Conservation (phyloP, 2,113 vertebrate genomes). For the Tapirus terrestris region DNA sequence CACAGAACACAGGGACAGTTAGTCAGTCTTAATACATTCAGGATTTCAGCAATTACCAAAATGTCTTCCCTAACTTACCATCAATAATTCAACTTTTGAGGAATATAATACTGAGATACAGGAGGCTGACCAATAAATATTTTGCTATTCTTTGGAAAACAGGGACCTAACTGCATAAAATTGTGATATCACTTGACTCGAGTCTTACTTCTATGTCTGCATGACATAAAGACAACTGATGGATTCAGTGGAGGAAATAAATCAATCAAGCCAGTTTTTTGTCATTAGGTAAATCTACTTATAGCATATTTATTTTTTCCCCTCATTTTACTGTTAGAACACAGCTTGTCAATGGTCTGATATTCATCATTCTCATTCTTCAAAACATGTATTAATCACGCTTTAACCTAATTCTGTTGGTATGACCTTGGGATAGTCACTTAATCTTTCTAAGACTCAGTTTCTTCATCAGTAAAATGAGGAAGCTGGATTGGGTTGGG, state of each 20-base stretch:
- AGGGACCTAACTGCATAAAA: slow-evolving; percentile 12
- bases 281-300: background rate
- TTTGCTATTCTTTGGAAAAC: slow-evolving; percentile 27
- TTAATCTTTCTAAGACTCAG: background rate
- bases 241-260: background rate
- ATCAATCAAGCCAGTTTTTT: background rate
- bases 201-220: slow-evolving; percentile 14
- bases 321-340: slow-evolving; percentile 23
- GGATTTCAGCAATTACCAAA: slow-evolving; percentile 72
- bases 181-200: background rate
- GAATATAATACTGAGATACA: slow-evolving; percentile 59
- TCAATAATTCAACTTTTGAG: slow-evolving; percentile 73
- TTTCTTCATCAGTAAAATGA: slow-evolving; percentile 21
- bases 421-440: background rate
- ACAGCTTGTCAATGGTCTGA: background rate
- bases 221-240: background rate
- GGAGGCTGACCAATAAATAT: slow-evolving; percentile 42
- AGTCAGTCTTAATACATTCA: slow-evolving; percentile 71
- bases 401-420: background rate
- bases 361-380: background rate
- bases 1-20: slow-evolving; percentile 57
- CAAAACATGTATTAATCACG: slow-evolving; percentile 9
- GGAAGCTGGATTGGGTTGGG: background rate
- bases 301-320: background rate
- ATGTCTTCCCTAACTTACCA: slow-evolving; percentile 67